These are phyloP conservation scores for Mythimna lalbum DNA, from an alignment of 2,888 invertebrate genomes.

Conservation along the genomic window DNA sequence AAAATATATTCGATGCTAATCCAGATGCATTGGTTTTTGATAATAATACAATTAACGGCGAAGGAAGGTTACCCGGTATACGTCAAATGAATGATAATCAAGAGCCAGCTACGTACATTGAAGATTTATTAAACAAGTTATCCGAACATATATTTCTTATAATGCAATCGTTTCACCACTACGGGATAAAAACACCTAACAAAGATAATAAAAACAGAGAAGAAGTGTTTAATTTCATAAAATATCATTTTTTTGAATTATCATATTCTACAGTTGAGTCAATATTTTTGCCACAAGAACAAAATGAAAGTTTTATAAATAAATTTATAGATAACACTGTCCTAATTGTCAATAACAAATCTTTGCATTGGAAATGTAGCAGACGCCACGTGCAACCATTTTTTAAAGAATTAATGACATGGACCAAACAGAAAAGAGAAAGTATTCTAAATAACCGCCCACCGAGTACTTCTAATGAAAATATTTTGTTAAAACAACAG, in stretches of 20 bases:
- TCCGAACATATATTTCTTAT: slow-evolving; percentile 65
- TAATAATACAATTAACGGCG: neutral
- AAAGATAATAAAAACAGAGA: slow-evolving; percentile 1
- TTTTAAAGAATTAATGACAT: slow-evolving; percentile 68
- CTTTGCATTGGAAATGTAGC: slow-evolving; percentile 35
- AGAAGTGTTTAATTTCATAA: slow-evolving; percentile 54
- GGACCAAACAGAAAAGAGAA: slow-evolving; percentile 64
- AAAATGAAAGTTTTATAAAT: slow-evolving; percentile 64
- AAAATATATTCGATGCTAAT: slow-evolving; percentile 16
- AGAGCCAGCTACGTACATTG: slow-evolving; percentile 13
- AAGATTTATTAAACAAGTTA: slow-evolving; percentile 51
- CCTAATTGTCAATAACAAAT: slow-evolving; percentile 52
- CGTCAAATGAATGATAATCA: neutral
- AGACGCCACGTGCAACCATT: slow-evolving; percentile 54
- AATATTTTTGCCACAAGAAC: slow-evolving; percentile 70
- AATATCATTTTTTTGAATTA: slow-evolving; percentile 67
- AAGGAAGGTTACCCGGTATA: neutral
- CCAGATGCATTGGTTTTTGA: neutral
- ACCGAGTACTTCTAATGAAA: slow-evolving; percentile 5
- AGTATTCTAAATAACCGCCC: slow-evolving; percentile 11
- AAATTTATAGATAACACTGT: slow-evolving; percentile 66
- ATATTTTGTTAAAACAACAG: slow-evolving; percentile 43
- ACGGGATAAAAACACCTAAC: neutral
- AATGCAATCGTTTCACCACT: slow-evolving; percentile 58
- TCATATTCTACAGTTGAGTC: slow-evolving; percentile 66